Base-by-base conservation (phyloP, 2,113 vertebrate species). In the Phyllostomus hastatus region DNA sequence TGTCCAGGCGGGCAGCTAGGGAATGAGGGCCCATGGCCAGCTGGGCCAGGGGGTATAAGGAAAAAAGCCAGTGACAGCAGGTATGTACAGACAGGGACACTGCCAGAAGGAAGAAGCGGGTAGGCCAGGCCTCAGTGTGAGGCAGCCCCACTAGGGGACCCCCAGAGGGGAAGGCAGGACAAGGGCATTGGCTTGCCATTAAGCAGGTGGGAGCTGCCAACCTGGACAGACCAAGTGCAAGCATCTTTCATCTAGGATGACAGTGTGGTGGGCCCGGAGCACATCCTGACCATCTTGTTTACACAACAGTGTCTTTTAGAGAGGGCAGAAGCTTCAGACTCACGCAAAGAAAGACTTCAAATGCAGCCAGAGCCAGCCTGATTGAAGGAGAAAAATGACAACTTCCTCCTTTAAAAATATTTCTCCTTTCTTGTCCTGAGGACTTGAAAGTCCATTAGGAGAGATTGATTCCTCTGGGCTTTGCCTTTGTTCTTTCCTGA, bases 401-500 rank as follows among this genome's bases (percentile, higher is more conserved):
- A 41, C n/a, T 82, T 59, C 52, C 33, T 16, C 79, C 75, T 91
- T 96, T 69, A 84, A 76, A 90, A 95, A 67, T 82, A 73, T 35
- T 81, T 76, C 54, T 35, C 41, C 15, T 59, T 96, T 35, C 78
- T 61, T 64, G 31, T 72, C 52, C 57, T 26, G 70, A 94, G 75
- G 59, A 90, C 73, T 79, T 95, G 64, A 92, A 96, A 88, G 81
- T 84, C 95, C 43, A 33, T 67, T 78, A 92, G 79, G 69, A 83
- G 66, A 84, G 72, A 94, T 8, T 26, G 43, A 81, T 79, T 92
- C 67, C 20, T 94, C 73, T 64, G 80, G 17, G 5, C 46, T 92
- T 87, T 81, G 61, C 75, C 66, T 95, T 87, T 95, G 35, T 94
- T 94, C 80, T 80, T 83, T 95, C 88, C 75, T 66, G 73, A 93